Evolutionary conservation across 2,797 vertebrate species (phyloP).

Genomic region (Cyprinodon diabolis): DNA sequence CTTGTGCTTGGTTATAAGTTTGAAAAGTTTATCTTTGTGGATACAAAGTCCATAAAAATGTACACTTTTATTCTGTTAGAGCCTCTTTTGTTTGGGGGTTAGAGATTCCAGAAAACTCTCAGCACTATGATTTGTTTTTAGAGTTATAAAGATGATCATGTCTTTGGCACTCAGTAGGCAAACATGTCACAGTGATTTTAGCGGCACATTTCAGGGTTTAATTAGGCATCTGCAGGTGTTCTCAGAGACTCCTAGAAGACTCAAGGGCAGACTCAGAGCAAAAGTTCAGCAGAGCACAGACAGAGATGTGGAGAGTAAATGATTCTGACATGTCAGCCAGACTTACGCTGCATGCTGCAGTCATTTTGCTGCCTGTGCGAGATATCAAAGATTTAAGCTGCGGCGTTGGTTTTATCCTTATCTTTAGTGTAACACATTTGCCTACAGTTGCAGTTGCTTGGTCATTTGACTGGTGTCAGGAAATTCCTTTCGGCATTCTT

Average conservation of each 20-base stretch:
- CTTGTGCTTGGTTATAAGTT: not conserved
- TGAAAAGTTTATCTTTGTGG: not conserved
- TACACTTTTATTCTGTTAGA: not conserved
- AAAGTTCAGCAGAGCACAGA: slow-evolving; percentile 22
- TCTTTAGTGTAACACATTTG: slow-evolving; percentile 40
- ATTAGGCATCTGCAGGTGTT: slow-evolving; percentile 65
- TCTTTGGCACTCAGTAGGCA: slow-evolving; percentile 28
- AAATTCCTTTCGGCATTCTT: slow-evolving; percentile 71
- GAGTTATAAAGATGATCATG: slow-evolving; percentile 27
- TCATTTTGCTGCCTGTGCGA: slow-evolving; percentile 30
- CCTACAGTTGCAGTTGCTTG: slow-evolving; percentile 49
- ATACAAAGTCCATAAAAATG: not conserved
- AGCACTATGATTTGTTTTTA: slow-evolving; percentile 8
- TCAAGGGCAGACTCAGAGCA: slow-evolving; percentile 39
- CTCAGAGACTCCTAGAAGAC: slow-evolving; percentile 37
- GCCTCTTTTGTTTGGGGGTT: not conserved
- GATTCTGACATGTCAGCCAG: slow-evolving; percentile 35
- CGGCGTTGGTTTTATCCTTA: slow-evolving; percentile 36
- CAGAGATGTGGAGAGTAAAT: slow-evolving; percentile 20
- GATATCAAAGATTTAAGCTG: slow-evolving; percentile 35
- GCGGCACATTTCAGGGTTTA: slow-evolving; percentile 46
- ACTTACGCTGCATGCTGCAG: not conserved
- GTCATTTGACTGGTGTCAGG: slow-evolving; percentile 68
- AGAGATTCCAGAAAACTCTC: not conserved
- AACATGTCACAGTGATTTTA: slow-evolving; percentile 54